Evolutionary conservation across 2,797 vertebrate genomes (phyloP), one percentile per base, ranked within the genome.

Genomic region (Botia kubotai): DNA sequence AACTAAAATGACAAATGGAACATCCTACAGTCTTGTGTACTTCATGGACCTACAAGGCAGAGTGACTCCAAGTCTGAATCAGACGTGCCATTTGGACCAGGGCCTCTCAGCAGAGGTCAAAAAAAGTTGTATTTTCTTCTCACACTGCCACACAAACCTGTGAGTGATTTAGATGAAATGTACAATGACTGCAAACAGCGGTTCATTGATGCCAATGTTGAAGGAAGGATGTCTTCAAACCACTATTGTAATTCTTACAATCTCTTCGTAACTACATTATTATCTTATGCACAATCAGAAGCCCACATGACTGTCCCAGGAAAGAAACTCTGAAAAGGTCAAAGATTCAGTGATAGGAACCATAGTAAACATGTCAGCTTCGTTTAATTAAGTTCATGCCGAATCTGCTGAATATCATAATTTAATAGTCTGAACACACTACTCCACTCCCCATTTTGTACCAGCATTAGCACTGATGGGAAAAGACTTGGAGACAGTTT

Each of bases 401-500:
- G 55, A 73, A 57, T 48, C 43, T 69, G 19, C 55, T 48, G 6
- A 23, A 66, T 21, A 12, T 82, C 53, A 78, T 58, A 33, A 62
- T 26, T 43, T 77, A 60, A 70, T 63, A 36, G 55, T 68, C 72
- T 50, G 74, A 82, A 60, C 55, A 72, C 77, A 84, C 29, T 80
- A 23, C 73, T 77, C 3, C 26, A 19, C 70, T 36, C 26, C 4
- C 75, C 52, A 29, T 53, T 33, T 68, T 55, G n/a, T 79, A 81
- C 72, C 71, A 79, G 82, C 82, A 86, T 77, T 84, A 75, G 82
- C 53, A 67, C 66, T 78, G 62, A 86, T 84, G 58, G 69, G 55
- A 68, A 79, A 60, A 70, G 19, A 58, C 17, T 72, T 50, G 68
- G 50, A 58, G 16, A 17, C 8, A 11, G 43, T 79, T 50, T 69